Conservation (phyloP, 2,888 invertebrate genomes). For the Drosophila pegasa region DNA sequence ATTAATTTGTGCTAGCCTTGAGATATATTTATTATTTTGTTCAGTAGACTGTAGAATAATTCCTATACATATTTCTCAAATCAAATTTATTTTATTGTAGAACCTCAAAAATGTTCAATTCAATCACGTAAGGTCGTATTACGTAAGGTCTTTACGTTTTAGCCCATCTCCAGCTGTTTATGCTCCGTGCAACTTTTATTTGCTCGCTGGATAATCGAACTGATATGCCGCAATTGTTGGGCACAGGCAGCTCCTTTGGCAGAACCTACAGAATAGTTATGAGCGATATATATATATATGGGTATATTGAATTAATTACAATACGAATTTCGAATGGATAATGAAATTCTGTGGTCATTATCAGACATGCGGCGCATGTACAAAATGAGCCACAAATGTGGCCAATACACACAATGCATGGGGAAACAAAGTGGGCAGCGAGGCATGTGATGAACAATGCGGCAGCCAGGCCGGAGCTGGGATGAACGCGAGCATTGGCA, state of each 20-base stretch:
- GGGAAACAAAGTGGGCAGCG: conserved; percentile 74
- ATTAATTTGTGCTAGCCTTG: background rate
- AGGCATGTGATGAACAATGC: conserved; percentile 69
- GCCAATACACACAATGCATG: conserved; percentile 64
- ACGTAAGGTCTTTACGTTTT: too few species aligned
- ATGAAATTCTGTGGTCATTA: conserved; percentile 76
- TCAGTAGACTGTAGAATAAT: too few species aligned
- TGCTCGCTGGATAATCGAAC: background rate
- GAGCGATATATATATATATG: conserved; percentile 15
- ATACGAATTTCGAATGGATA: conserved; percentile 77
- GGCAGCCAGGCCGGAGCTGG: conserved; percentile 33
- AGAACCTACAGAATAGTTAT: conserved; percentile 16
- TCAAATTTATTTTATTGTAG: too few species aligned
- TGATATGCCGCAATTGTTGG: conserved; percentile 1
- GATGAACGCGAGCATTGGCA: conserved; percentile 42
- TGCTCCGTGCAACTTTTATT: background rate
- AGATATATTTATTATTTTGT: too few species aligned
- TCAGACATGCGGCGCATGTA: conserved; percentile 75
- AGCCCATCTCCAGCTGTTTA: too few species aligned
- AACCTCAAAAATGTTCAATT: too few species aligned
- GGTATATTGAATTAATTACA: conserved; percentile 73
- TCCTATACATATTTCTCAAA: too few species aligned
- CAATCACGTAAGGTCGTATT: too few species aligned
- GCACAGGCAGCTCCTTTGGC: background rate
- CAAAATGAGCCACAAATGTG: conserved; percentile 76